phyloP scores from a whole-genome alignment of 2,113 vertebrate species.

The Ia io region DNA sequence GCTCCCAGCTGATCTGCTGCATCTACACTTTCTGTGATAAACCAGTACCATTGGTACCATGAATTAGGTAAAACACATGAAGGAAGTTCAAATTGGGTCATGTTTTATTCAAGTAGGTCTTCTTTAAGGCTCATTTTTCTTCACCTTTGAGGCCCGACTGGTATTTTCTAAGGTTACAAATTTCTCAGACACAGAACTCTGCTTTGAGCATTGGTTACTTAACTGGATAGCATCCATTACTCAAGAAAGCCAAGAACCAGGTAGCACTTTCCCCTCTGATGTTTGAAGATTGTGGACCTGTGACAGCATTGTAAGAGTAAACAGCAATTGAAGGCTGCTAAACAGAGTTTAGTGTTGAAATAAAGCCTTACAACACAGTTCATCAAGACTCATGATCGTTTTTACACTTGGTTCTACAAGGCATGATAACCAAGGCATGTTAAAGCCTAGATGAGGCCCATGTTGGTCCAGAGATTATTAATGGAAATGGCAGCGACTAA shows the following conservation, averaged over 20 bases:
- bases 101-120: slow-evolving; percentile 29
- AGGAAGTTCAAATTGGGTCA: slow-evolving; percentile 48
- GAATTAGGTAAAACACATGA: slow-evolving; percentile 50
- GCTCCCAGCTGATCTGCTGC: background rate
- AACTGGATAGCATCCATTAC: background rate
- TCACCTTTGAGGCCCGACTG: background rate
- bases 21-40: background rate
- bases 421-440: background rate
- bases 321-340: background rate
- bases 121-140: background rate
- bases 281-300: background rate
- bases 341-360: background rate
- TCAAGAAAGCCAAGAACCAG: slow-evolving; percentile 5
- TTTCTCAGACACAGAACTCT: slow-evolving; percentile 9
- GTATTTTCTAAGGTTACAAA: background rate
- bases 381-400: background rate
- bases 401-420: background rate
- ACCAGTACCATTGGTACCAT: background rate
- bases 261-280: background rate
- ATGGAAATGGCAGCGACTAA: background rate
- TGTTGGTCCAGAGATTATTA: background rate
- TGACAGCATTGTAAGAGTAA: background rate
- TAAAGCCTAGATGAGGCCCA: no score
- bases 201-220: background rate
- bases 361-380: background rate